Base-by-base conservation (phyloP, 2,113 vertebrate species). In the Takifugu bimaculatus region DNA sequence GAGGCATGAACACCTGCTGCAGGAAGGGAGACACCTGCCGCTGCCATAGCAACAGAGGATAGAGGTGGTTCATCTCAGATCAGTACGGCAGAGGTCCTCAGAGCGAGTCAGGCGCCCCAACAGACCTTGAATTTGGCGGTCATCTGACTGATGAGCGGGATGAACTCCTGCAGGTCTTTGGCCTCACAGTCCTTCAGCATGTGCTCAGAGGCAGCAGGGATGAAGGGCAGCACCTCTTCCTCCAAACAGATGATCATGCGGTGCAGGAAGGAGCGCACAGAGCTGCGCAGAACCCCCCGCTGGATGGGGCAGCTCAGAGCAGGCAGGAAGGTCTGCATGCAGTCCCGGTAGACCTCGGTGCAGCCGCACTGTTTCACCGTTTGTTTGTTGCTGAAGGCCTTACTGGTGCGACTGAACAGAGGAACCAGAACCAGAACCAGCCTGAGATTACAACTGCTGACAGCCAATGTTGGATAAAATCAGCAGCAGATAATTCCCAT, bases 361-460 rank as follows among this genome's bases (percentile, higher is more conserved):
- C 96, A 99, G 85, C 97, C 94, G 67, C 95, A 98, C 1, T 96
- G 93, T 80, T 95, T 97, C 83, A 98, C 96, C 15, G 97, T 99
- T 88, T 98, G 96, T 84, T 98, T 98, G 89, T 98, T 99, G 89
- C 96, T 98, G 91, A 99, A 98, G 39, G 95, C 97, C 79, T 99
- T 99, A 85, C 96, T 99, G 83, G 97, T 99, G 75, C 97, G 97
- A 63, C 97, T 98, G 83, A 9, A 63, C 2, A 1, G 25, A 15
- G 14, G 2, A 2, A 5, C 7, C 47, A 15, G 3, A 2, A 49
- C 47, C 7, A 49, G 14, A 49, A 47, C 12, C 44, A 47, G 12
- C 44, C 11, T 12, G n/a, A 3, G 50, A 13, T 20, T 27, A 26
- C 25, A 26, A 25, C 50, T 27, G 11, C 5, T 25, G 13, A 1